These are phyloP conservation scores for Maconellicoccus hirsutus DNA, from an alignment of 1,140 invertebrate species.

Conservation along the genomic window DNA sequence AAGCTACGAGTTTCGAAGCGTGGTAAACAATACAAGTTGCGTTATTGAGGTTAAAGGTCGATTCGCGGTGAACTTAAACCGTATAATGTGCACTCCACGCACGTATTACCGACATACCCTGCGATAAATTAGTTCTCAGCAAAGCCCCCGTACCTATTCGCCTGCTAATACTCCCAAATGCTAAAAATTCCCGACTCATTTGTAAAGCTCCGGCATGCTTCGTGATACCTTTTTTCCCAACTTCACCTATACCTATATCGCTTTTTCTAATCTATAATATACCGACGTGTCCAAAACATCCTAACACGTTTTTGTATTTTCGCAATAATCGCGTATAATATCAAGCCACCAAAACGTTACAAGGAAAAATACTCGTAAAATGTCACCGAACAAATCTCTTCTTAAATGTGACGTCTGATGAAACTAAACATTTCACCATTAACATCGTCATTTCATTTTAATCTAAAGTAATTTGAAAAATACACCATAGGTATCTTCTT, in stretches of 20 bases:
- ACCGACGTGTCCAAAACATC: no score
- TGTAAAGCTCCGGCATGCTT: neutral
- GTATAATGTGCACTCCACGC: slow-evolving; percentile 19
- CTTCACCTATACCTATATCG: neutral
- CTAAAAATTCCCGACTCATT: slow-evolving; percentile 13
- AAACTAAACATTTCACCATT: no score
- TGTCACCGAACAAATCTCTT: no score
- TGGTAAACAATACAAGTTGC: slow-evolving; percentile 22
- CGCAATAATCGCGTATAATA: no score
- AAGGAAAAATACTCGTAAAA: no score
- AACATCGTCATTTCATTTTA: no score
- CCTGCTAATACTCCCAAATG: slow-evolving; percentile 5
- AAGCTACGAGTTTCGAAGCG: slow-evolving; percentile 18
- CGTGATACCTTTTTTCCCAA: neutral
- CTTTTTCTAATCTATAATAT: neutral
- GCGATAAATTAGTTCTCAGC: slow-evolving; percentile 13
- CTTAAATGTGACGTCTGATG: no score
- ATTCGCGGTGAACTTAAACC: slow-evolving; percentile 15
- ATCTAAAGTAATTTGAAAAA: no score
- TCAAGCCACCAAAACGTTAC: no score
- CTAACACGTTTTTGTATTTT: no score
- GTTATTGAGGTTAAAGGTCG: slow-evolving; percentile 21
- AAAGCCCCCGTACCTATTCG: neutral
- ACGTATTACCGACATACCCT: slow-evolving; percentile 10
- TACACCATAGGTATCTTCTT: no score